phyloP scores from a whole-genome alignment of 2,888 invertebrate species.

The Malachius bipustulatus region DNA sequence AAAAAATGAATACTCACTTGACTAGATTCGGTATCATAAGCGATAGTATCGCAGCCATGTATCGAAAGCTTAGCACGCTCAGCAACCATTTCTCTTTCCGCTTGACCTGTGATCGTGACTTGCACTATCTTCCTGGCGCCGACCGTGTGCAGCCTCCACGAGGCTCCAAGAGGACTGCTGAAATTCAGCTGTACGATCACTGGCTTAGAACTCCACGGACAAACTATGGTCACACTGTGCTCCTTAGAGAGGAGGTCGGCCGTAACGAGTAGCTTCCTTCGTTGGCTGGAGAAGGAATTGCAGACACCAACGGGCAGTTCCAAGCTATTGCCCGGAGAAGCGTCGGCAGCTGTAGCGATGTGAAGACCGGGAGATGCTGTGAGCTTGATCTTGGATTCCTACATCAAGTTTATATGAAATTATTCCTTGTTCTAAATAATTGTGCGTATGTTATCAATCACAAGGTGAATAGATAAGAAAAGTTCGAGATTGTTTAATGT shows the following conservation, averaged over 20 bases:
- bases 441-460: no score
- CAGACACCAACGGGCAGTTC: conserved; percentile 31
- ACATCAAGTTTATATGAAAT: conserved; percentile 22
- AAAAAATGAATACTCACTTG: no score
- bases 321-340: conserved; percentile 41
- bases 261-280: conserved; percentile 45
- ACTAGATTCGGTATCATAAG: conserved; percentile 29
- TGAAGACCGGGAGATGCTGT: conserved; percentile 57
- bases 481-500: no score
- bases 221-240: conserved; percentile 52
- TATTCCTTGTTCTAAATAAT: no score
- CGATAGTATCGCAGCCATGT: conserved; percentile 24
- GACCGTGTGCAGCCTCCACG: conserved; percentile 74
- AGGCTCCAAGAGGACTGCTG: conserved; percentile 68
- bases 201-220: conserved; percentile 67
- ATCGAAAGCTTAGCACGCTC: conserved; percentile 25
- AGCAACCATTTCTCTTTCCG: conserved; percentile 27
- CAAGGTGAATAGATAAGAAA: no score
- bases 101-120: conserved; percentile 54
- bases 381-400: conserved; percentile 50
- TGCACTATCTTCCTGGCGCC: conserved; percentile 77
- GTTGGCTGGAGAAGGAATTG: conserved; percentile 28
- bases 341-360: conserved; percentile 38
- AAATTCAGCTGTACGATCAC: conserved; percentile 67
- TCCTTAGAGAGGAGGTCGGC: conserved; percentile 64